phyloP scores from a whole-genome alignment of 2,113 vertebrate genomes.

The Ammodytes marinus region DNA sequence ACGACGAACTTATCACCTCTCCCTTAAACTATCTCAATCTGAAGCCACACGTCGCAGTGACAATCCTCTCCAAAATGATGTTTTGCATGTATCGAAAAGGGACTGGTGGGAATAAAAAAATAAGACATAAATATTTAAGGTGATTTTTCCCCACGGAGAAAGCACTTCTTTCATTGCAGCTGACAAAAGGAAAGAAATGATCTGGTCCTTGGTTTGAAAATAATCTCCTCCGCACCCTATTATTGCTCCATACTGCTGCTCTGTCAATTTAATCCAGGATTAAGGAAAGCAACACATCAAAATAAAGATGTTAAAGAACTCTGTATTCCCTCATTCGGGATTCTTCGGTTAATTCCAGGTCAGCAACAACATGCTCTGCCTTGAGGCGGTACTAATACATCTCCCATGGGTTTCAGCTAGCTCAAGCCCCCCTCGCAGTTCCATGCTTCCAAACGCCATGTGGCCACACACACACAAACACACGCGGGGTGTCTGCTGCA shows the following conservation, averaged over 20 bases:
- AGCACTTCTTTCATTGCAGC: not conserved
- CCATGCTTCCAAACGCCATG: conserved; percentile 29
- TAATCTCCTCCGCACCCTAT: conserved; percentile 43
- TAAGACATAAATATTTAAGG: conserved; percentile 27
- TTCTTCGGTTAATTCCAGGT: conserved; percentile 50
- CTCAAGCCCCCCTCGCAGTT: conserved; percentile 16
- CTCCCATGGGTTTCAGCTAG: conserved; percentile 30
- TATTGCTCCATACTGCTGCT: conserved; percentile 40
- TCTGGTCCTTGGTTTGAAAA: conserved; percentile 43
- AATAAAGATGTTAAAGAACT: conserved; percentile 62
- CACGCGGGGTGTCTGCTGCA: conserved; percentile 9
- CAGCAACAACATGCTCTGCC: conserved; percentile 36
- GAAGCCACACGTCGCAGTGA: conserved; percentile 23
- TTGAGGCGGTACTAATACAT: conserved; percentile 16
- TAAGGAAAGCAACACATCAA: conserved; percentile 51
- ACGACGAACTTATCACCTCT: conserved; percentile 24
- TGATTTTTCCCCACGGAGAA: conserved; percentile 5
- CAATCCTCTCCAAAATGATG: not conserved
- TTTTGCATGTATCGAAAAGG: conserved; percentile 9
- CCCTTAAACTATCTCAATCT: conserved; percentile 31
- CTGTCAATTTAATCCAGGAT: conserved; percentile 61
- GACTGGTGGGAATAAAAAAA: conserved; percentile 11
- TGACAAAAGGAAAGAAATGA: conserved; percentile 48
- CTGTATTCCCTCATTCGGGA: conserved; percentile 24
- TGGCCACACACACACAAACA: conserved; percentile 26